Percentiles rank a stretch among this genome's conserved stretches.
These are phyloP conservation scores for Muraenolepis orangiensis DNA, from an alignment of 2,797 vertebrate genomes.

Conservation along the genomic window DNA sequence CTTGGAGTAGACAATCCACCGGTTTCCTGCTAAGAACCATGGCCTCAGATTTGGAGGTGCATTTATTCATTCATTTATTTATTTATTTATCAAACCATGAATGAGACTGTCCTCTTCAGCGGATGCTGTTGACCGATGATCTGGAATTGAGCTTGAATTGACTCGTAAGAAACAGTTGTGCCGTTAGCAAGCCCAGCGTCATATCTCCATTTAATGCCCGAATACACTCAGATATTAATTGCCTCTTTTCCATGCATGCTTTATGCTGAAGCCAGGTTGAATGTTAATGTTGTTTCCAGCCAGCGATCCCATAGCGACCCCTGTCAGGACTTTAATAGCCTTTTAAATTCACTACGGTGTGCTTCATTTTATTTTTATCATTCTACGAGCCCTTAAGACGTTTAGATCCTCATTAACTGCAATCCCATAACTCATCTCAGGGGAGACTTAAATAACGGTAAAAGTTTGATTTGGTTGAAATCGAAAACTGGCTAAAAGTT, in stretches of 20 bases:
- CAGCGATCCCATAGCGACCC: conserved; percentile 38
- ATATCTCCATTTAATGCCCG: conserved; percentile 67
- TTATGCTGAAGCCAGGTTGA: conserved; percentile 41
- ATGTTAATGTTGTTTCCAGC: conserved; percentile 61
- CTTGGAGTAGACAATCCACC: too few species aligned
- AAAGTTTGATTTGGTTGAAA: conserved; percentile 49
- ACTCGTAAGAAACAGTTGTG: conserved; percentile 45
- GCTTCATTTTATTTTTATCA: conserved; percentile 30
- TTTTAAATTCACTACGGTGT: conserved; percentile 51
- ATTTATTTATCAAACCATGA: too few species aligned
- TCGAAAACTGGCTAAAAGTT: conserved; percentile 52
- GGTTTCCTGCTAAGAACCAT: too few species aligned
- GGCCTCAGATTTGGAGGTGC: too few species aligned
- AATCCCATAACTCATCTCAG: conserved; percentile 48
- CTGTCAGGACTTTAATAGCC: conserved; percentile 46
- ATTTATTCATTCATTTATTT: too few species aligned
- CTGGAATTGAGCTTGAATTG: conserved; percentile 18
- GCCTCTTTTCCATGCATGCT: conserved; percentile 42
- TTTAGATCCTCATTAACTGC: conserved; percentile 59
- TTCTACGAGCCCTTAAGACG: conserved; percentile 37
- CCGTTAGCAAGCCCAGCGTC: conserved; percentile 33
- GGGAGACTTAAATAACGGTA: conserved; percentile 37
- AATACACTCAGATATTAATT: conserved; percentile 66
- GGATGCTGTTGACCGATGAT: conserved; percentile 40
- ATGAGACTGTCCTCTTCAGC: neutral